Evolutionary conservation across 2,888 invertebrate species (phyloP), one percentile per base, ranked within the genome.

Genomic region (Oeneis ivallda): DNA sequence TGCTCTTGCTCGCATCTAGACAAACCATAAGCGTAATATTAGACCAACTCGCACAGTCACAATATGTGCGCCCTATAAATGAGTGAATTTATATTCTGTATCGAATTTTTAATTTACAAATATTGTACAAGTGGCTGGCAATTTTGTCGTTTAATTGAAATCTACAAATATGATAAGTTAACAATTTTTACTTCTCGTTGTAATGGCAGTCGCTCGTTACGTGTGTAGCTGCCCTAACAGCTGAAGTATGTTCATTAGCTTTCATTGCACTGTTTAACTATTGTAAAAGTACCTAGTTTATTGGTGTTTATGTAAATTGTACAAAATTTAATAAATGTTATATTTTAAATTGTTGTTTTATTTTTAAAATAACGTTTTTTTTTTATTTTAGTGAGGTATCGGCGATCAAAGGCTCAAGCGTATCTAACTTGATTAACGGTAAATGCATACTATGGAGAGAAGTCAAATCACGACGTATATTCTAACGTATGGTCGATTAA

Each of bases 261-360:
- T 82, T 73, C 71, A 71, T 75, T 81, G 85, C 87, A 86, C 85
- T 77, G 75, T 77, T 76, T 79, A 79, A 79, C 74, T 76, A 68
- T 69, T 71, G 72, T 76, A 77, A 75, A 47, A 75, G 72, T 74
- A 68, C 72, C 59, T 65, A 65, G 65, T 9, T 60, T 52, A 79
- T 83, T 78, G 84, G 80, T 88, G 87, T 87, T 87, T 83, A 63
- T 58, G 64, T 78, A 75, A 82, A 80, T 85, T 87, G 86, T 88
- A 89, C 87, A 87, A 87, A 71, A 74, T 90, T 89, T 90, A 90
- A 90, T 90, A 90, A 89, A 90, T 82, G 90, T 90, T 90, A 86
- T 78, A 81, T 83, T 64, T 59, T 47, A 13, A 43, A 4, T 62
- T 70, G 10, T 70, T 63, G 57, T 68, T 70, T 72, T 66, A 59